A percentile compares a stretch with the other conserved stretches of the same genome.
These are phyloP conservation scores for Drosophila melanica DNA, from an alignment of 1,140 invertebrate species.

Conservation along the genomic window DNA sequence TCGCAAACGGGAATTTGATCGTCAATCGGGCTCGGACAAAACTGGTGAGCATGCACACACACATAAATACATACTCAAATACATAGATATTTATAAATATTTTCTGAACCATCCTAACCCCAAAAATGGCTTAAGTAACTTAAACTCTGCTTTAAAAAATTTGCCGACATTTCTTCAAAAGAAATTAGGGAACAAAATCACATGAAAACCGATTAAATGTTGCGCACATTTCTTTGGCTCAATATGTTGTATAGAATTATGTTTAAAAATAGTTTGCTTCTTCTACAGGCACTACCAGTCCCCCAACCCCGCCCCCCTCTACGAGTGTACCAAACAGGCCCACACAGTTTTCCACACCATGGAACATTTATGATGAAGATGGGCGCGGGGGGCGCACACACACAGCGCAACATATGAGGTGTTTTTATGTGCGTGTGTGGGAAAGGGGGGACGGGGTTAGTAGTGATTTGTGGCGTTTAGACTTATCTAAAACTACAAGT, in stretches of 20 bases:
- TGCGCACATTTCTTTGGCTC: conserved; percentile 28
- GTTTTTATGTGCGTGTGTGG: not conserved
- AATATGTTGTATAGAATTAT: conserved; percentile 52
- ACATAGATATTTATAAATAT: not conserved
- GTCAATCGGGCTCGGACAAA: conserved; percentile 97
- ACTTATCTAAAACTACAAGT: not conserved
- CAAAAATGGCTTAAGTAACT: not conserved
- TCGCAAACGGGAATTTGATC: conserved; percentile 95
- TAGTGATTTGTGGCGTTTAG: not conserved
- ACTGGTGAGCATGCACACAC: conserved; percentile 87
- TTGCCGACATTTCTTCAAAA: not conserved
- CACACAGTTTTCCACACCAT: conserved; percentile 43
- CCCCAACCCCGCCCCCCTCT: not conserved
- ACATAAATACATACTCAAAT: not conserved
- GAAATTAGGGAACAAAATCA: not conserved
- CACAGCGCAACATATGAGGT: not conserved
- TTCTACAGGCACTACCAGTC: conserved; percentile 40
- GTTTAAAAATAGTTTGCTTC: conserved; percentile 75
- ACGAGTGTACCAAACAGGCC: conserved; percentile 7
- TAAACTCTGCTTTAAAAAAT: too few species aligned
- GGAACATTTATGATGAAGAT: conserved; percentile 27
- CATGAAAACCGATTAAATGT: conserved; percentile 6
- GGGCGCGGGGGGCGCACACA: conserved; percentile 18
- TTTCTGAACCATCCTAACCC: not conserved
- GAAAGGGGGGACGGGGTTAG: not conserved